These are phyloP conservation scores for Rhopalosiphum maidis DNA, from an alignment of 1,140 invertebrate genomes.

Conservation along the genomic window DNA sequence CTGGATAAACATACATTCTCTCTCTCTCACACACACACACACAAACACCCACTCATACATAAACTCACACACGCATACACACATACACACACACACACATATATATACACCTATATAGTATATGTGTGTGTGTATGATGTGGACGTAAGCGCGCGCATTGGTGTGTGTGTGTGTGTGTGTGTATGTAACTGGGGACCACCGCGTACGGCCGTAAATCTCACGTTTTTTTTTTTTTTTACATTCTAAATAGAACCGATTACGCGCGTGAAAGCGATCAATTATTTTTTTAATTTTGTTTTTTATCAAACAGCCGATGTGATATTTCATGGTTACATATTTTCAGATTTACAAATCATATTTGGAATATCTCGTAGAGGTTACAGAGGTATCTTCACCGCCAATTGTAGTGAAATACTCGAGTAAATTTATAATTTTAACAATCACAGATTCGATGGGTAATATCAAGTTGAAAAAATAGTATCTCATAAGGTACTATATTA, in stretches of 20 bases:
- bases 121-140: neutral
- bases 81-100: neutral
- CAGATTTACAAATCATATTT: neutral
- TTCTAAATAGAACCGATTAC: neutral
- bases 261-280: constrained; percentile 16
- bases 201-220: neutral
- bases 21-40: too few relatives aligned
- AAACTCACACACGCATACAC: neutral
- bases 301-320: neutral
- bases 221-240: neutral
- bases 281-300: neutral
- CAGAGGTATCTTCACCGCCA: too few relatives aligned
- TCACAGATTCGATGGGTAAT: neutral
- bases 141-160: neutral
- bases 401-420: neutral
- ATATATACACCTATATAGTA: neutral
- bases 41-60: neutral
- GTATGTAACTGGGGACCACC: neutral
- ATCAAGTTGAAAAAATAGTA: neutral
- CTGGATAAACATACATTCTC: neutral
- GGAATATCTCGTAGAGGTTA: neutral
- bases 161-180: neutral
- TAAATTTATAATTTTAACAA: neutral
- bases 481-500: neutral
- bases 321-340: neutral